Conservation (phyloP, 2,113 vertebrate species). For the Tupaia tana region DNA sequence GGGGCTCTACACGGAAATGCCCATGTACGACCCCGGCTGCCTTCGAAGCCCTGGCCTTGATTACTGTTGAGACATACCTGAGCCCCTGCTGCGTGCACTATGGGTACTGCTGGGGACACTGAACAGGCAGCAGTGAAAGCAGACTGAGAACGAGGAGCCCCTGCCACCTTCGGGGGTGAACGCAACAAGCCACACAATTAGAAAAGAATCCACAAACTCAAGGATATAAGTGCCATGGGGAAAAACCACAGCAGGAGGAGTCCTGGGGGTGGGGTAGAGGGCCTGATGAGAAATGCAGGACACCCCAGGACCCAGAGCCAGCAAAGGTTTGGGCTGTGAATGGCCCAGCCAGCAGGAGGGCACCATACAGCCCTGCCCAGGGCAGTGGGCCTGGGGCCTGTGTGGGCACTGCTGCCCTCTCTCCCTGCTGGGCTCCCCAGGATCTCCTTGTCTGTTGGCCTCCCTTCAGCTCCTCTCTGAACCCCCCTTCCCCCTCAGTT, state of each 20-base stretch:
- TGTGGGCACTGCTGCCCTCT: background rate
- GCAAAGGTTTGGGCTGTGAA: background rate
- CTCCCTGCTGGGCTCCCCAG: background rate
- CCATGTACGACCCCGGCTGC: background rate
- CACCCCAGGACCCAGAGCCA: background rate
- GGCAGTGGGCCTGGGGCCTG: background rate
- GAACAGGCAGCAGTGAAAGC: background rate
- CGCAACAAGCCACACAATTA: too few relatives aligned
- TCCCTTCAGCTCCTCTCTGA: background rate
- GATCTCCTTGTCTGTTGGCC: background rate
- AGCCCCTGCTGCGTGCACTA: background rate
- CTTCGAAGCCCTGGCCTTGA: too few relatives aligned
- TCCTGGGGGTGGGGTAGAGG: background rate
- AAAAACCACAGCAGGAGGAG: background rate
- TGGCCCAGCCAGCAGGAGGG: background rate
- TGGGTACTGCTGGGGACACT: background rate
- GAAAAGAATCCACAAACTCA: background rate
- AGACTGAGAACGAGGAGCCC: background rate
- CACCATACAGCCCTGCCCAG: background rate
- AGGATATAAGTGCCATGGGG: accelerated
- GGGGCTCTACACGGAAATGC: background rate
- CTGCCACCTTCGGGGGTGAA: background rate
- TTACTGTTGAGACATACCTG: background rate
- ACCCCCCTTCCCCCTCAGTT: background rate
- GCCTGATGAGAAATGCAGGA: background rate